Conservation (phyloP, 2,888 invertebrate species). For the Drosophila prolongata region DNA sequence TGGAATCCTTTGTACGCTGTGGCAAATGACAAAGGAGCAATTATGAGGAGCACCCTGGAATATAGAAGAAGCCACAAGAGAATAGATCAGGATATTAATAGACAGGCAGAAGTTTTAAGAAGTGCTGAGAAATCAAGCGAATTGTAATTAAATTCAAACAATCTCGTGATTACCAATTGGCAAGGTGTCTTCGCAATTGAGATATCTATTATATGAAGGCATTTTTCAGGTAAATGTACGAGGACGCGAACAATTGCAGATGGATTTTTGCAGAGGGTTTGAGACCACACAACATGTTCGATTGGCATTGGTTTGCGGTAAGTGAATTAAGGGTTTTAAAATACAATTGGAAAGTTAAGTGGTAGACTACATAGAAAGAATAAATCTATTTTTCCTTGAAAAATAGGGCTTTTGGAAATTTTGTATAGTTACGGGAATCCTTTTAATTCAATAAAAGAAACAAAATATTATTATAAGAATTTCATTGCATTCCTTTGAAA, state of each 20-base stretch:
- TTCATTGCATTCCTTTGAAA: too few relatives aligned
- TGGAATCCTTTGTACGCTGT: conserved; percentile 48
- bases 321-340: conserved; percentile 8
- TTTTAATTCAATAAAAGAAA: too few relatives aligned
- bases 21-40: conserved; percentile 76
- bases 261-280: conserved; percentile 4
- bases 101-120: conserved; percentile 20
- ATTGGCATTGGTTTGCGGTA: conserved; percentile 5
- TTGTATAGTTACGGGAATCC: too few relatives aligned
- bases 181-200: conserved; percentile 26
- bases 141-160: conserved; percentile 61
- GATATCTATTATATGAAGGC: conserved; percentile 1
- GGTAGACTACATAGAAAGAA: not conserved
- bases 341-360: conserved; percentile 3
- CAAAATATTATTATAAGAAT: too few relatives aligned
- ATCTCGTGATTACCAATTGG: conserved; percentile 62
- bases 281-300: conserved; percentile 13
- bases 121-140: conserved; percentile 65
- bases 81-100: conserved; percentile 19
- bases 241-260: conserved; percentile 34
- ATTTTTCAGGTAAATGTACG: conserved; percentile 29
- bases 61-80: conserved; percentile 16
- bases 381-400: too few relatives aligned
- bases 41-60: conserved; percentile 57
- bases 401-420: too few relatives aligned